Conservation (phyloP, 2,888 invertebrate genomes). For the Ethmia dodecea region DNA sequence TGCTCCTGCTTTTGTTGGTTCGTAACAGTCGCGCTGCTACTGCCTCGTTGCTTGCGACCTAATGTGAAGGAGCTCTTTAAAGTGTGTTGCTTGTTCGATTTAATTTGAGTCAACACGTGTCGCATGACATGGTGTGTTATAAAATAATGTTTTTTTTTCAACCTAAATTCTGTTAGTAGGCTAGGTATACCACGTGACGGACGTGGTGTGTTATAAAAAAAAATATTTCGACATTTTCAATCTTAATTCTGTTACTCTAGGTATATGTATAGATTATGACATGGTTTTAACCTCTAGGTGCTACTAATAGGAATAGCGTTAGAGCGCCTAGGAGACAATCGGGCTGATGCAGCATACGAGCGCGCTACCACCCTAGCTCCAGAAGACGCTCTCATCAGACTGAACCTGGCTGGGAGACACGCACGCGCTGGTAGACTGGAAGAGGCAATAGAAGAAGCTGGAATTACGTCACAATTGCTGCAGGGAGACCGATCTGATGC, state of each 20-base stretch:
- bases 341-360: conserved; percentile 57
- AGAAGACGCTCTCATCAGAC: conserved; percentile 46
- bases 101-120: too few relatives aligned
- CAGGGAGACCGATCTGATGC: conserved; percentile 38
- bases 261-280: neutral
- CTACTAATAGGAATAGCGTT: conserved; percentile 58
- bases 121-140: too few relatives aligned
- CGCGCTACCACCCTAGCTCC: conserved; percentile 46
- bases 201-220: too few relatives aligned
- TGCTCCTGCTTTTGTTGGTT: too few relatives aligned
- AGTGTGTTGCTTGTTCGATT: too few relatives aligned
- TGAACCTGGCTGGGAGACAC: conserved; percentile 55
- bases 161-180: too few relatives aligned
- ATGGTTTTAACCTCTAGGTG: conserved; percentile 35
- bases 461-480: conserved; percentile 33
- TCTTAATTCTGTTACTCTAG: too few relatives aligned
- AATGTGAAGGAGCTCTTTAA: too few relatives aligned
- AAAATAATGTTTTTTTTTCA: too few relatives aligned
- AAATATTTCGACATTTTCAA: neutral
- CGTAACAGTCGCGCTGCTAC: too few relatives aligned
- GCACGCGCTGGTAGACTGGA: conserved; percentile 43
- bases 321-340: conserved; percentile 52
- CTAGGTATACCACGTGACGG: too few relatives aligned
- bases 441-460: conserved; percentile 43
- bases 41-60: too few relatives aligned